Percentiles rank a stretch among this genome's conserved stretches.
Conservation (phyloP, 1,140 invertebrate genomes). For the Drosophila neocordata region DNA sequence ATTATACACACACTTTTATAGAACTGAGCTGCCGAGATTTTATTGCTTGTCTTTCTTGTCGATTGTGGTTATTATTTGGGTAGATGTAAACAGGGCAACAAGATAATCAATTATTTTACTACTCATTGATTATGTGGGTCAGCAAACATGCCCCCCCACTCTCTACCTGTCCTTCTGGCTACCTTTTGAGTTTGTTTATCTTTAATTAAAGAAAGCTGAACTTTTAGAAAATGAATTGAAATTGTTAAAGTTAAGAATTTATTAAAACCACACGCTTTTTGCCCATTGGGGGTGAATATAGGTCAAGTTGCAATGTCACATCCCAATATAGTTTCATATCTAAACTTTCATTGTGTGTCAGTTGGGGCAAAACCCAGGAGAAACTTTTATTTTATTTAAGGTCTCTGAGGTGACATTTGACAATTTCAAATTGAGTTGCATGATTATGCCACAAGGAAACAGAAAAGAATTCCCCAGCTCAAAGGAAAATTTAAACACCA, state of each 20-base stretch:
- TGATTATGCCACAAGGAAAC: too few relatives aligned
- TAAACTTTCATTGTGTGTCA: neutral
- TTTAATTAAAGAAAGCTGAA: conserved; percentile 53
- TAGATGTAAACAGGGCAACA: conserved; percentile 47
- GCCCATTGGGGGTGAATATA: neutral
- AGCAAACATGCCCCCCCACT: conserved; percentile 38
- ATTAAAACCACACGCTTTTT: too few relatives aligned
- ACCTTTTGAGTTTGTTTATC: conserved; percentile 42
- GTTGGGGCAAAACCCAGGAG: too few relatives aligned
- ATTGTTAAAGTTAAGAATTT: too few relatives aligned
- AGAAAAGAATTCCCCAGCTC: too few relatives aligned
- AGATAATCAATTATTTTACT: conserved; percentile 80
- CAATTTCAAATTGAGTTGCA: conserved; percentile 40
- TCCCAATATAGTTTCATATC: neutral
- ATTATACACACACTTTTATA: conserved; percentile 24
- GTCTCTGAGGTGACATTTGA: conserved; percentile 3
- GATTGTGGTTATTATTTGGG: conserved; percentile 48
- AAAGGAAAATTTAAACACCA: too few relatives aligned
- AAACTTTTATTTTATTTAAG: neutral
- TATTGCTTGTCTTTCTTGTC: conserved; percentile 43
- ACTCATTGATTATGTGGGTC: conserved; percentile 76
- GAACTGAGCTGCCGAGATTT: conserved; percentile 51
- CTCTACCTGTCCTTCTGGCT: conserved; percentile 13
- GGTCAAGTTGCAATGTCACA: neutral
- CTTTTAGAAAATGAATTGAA: conserved; percentile 27